Base-by-base conservation (phyloP, 2,113 vertebrate genomes). In the Polypterus bichir region DNA sequence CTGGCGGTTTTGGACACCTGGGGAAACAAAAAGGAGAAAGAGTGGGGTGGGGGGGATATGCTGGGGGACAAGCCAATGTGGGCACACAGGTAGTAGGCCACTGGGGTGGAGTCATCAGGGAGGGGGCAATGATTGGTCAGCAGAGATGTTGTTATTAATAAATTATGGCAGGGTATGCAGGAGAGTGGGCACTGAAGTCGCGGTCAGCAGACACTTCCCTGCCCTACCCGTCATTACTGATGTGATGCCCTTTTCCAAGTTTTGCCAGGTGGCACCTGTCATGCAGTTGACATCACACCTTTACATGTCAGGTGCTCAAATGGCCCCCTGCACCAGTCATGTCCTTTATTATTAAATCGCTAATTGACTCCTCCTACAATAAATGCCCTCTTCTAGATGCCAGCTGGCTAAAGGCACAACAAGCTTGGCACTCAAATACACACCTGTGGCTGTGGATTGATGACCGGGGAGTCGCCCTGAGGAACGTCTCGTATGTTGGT, bases 391-490 rank as follows among this genome's bases (percentile, higher is more conserved):
- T 57, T 53, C 5, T 10, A 53, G 45, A n/a, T 9, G 59, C 6
- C 48, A 8, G 9, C 27, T 27, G 27, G 27, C 27, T 27, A 27
- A 44, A 44, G 10, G 6, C 48, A 27, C 7, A 48, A 52, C 55
- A 48, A 47, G 6, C 3, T 54, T 9, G 59, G 59, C 45, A 75
- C 82, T 70, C 72, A 76, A 46, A 70, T 74, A 9, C 58, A 74
- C 4, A 3, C 58, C 27, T 61, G 47, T 48, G 48, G 49, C 27
- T 49, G 49, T 46, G 54, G 47, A 47, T 66, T 59, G 47, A 59
- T 64, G 5, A 60, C 66, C 61, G 71, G 65, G 4, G 70, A 66
- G 45, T 79, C 76, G 69, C 71, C 64, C 7, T 62, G 68, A 59
- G 61, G 73, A 67, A 65, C 54, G 56, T 62, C 66, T 9, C 66